Evolutionary conservation across 2,888 invertebrate genomes (phyloP).

Genomic region (Drosophila formosana): DNA sequence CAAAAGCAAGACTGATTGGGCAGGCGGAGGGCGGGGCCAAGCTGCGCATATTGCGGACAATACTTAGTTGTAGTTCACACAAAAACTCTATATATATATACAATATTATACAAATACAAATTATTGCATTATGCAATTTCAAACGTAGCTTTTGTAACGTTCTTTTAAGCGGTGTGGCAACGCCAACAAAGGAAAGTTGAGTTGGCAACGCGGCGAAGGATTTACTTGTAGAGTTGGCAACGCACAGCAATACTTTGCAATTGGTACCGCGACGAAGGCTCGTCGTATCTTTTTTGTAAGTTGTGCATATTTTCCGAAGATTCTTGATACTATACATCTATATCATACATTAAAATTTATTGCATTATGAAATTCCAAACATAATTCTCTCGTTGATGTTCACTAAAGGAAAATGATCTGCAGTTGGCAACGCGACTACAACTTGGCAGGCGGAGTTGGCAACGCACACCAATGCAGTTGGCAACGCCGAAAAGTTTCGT

Average conservation of each 20-base stretch:
- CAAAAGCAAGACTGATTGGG: constrained; percentile 68
- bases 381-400: not conserved
- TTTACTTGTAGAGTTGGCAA: not conserved
- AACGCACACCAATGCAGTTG: not conserved
- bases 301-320: no score
- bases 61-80: constrained; percentile 57
- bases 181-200: not conserved
- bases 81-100: constrained; percentile 26
- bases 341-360: not conserved
- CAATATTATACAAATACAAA: constrained; percentile 8
- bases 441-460: not conserved
- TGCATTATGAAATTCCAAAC: constrained; percentile 7
- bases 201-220: not conserved
- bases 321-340: no score
- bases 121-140: constrained; percentile 1
- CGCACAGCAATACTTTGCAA: not conserved
- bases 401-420: not conserved
- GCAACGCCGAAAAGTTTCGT: constrained; percentile 5
- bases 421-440: constrained; percentile 1
- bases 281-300: no score
- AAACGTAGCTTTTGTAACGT: not conserved
- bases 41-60: constrained; percentile 69
- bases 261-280: no score
- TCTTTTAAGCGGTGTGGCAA: not conserved
- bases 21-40: constrained; percentile 32